Evolutionary conservation across 2,797 vertebrate genomes (phyloP).

Genomic region (Sebastes ruberrimus): DNA sequence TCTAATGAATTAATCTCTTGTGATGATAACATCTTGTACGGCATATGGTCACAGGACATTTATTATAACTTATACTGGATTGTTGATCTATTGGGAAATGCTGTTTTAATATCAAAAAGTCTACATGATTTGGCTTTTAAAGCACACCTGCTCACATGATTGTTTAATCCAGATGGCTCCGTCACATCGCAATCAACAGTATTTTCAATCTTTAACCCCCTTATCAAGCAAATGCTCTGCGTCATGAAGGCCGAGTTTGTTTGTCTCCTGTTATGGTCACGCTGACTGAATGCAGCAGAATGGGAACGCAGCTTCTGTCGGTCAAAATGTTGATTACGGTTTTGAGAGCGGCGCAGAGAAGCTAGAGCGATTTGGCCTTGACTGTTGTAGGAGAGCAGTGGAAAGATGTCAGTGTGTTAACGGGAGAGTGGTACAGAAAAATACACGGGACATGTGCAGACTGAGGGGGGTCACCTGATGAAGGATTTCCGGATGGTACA

Average conservation of each 20-base stretch:
- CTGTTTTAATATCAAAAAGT: background rate
- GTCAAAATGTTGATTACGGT: slow-evolving; percentile 31
- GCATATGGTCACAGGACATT: background rate
- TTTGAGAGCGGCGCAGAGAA: background rate
- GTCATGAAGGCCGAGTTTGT: slow-evolving; percentile 13
- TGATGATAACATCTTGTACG: background rate
- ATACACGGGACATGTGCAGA: background rate
- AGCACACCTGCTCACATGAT: slow-evolving; percentile 3
- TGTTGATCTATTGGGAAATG: background rate
- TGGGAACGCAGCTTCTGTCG: slow-evolving; percentile 56
- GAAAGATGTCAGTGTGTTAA: slow-evolving; percentile 42
- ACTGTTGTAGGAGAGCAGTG: background rate
- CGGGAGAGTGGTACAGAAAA: slow-evolving; percentile 13
- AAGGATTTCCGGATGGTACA: background rate
- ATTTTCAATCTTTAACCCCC: slow-evolving; percentile 61
- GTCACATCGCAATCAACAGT: slow-evolving; percentile 47
- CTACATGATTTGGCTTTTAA: background rate
- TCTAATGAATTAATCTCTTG: background rate
- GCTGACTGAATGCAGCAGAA: background rate
- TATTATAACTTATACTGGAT: background rate
- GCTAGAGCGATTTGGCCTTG: slow-evolving; percentile 43
- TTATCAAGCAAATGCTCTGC: slow-evolving; percentile 43
- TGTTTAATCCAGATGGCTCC: slow-evolving; percentile 57
- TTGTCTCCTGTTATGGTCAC: slow-evolving; percentile 2
- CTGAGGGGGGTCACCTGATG: background rate